Evolutionary conservation across 1,140 invertebrate species (phyloP).

Genomic region (Xylocopa sonorina): DNA sequence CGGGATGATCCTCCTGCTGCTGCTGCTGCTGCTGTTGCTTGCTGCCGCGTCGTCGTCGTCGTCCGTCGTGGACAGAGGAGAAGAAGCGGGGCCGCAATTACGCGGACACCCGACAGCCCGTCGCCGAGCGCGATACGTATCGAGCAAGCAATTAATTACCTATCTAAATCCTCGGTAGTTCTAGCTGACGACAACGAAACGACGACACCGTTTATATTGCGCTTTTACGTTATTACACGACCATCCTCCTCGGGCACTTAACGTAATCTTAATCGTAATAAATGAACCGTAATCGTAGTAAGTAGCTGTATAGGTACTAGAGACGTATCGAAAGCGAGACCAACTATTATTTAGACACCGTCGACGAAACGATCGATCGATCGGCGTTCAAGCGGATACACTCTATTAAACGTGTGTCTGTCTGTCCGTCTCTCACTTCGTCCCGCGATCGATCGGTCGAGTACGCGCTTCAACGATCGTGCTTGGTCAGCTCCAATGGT

Average conservation of each 20-base stretch:
- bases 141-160: constrained; percentile 26
- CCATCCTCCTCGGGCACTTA: constrained; percentile 41
- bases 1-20: not conserved
- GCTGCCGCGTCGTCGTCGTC: too few species aligned
- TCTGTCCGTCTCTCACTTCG: too few species aligned
- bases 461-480: constrained; percentile 77
- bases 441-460: not conserved
- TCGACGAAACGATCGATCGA: not conserved
- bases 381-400: too few species aligned
- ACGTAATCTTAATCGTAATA: constrained; percentile 39
- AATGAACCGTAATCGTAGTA: constrained; percentile 42
- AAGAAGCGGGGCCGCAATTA: not conserved
- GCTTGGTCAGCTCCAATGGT: constrained; percentile 80
- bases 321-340: not conserved
- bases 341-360: not conserved
- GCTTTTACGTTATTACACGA: constrained; percentile 40
- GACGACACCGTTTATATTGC: constrained; percentile 38
- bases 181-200: constrained; percentile 36
- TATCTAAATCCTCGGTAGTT: constrained; percentile 29
- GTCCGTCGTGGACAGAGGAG: too few species aligned
- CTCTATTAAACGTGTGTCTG: too few species aligned
- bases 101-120: constrained; percentile 4
- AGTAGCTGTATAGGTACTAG: constrained; percentile 44
- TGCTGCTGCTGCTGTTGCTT: too few species aligned
- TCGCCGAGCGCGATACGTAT: constrained; percentile 9